phyloP scores from a whole-genome alignment of 2,888 invertebrate species.

The Pimpla rufipes region DNA sequence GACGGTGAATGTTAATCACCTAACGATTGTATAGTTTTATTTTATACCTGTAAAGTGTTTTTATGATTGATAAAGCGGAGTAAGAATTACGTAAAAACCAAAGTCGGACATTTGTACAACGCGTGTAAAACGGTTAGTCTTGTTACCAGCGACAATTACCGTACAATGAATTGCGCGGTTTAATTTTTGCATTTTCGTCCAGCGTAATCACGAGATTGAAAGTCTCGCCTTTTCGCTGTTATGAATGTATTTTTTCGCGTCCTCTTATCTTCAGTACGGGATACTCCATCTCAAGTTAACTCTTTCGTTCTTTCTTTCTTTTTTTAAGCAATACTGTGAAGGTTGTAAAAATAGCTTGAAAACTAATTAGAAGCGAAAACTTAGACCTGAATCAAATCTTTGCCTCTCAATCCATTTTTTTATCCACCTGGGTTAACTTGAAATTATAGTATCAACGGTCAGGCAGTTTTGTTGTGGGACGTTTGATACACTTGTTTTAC shows the following conservation, averaged over 20 bases:
- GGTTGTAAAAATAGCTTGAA: too few species aligned
- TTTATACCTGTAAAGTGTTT: background rate
- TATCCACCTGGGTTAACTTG: too few species aligned
- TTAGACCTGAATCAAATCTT: too few species aligned
- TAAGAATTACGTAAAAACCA: conserved; percentile 9
- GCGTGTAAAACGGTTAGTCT: background rate
- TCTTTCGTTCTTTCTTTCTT: background rate
- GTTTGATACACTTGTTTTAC: too few species aligned
- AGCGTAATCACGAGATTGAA: background rate
- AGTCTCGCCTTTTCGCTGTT: background rate
- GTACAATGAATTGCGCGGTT: background rate
- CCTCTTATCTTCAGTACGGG: too few species aligned
- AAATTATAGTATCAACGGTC: too few species aligned
- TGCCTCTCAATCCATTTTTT: too few species aligned
- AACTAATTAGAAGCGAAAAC: too few species aligned
- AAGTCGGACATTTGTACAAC: conserved; percentile 14
- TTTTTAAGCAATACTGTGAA: too few species aligned
- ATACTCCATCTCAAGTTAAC: too few species aligned
- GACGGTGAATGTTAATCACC: background rate
- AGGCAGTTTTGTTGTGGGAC: too few species aligned
- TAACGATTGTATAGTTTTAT: background rate
- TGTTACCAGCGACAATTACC: conserved; percentile 16
- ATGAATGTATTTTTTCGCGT: background rate
- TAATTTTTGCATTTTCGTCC: conserved; percentile 3
- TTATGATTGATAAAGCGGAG: background rate